Base-by-base conservation (phyloP, 2,797 vertebrate species). In the Myotis myotis region DNA sequence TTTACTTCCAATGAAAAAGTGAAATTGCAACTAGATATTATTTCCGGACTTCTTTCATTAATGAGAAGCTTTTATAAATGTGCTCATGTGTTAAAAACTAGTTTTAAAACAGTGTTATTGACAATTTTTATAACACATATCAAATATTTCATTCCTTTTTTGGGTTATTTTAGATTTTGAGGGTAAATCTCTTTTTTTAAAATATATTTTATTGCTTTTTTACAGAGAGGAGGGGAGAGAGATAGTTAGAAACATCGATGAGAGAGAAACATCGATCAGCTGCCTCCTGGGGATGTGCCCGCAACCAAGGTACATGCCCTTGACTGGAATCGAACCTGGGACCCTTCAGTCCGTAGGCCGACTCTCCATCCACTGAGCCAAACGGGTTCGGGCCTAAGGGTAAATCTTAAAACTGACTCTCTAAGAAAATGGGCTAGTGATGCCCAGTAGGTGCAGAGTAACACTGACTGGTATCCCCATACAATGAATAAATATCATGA, bases 101-200 rank as follows among this genome's bases (percentile, higher is more conserved):
- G 5, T 89, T 90, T 87, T 89, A 28, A 41, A 91, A 74, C 17
- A 41, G 10, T 49, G 12, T 66, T n/a, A 36, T 30, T 16, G 19
- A 57, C 20, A 57, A 0, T 17, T 91, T 86, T 85, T 87, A 90
- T 66, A 30, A 47, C 83, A 25, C 2, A 8, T 66, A 76, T 79
- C 13, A 70, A 70, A 9, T 78, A 95, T 9, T 55, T 82, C n/a
- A 84, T 71, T 89, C 51, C 19, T 88, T 79, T 86, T 74, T 19
- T 60, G 79, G 30, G 23, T 87, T 86, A 68, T 76, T 94, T 95
- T 86, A 93, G 22, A 75, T 71, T 91, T 95, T 83, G 66, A 94
- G 38, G 51, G 41, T 36, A 94, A 17, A 71, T 68, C 74, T 89
- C 47, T 47, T 47, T 13, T 47, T 47, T 12, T 2, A 47, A 47